These are phyloP conservation scores for Zaprionus kolodkinae DNA, from an alignment of 1,140 invertebrate genomes.

Conservation along the genomic window DNA sequence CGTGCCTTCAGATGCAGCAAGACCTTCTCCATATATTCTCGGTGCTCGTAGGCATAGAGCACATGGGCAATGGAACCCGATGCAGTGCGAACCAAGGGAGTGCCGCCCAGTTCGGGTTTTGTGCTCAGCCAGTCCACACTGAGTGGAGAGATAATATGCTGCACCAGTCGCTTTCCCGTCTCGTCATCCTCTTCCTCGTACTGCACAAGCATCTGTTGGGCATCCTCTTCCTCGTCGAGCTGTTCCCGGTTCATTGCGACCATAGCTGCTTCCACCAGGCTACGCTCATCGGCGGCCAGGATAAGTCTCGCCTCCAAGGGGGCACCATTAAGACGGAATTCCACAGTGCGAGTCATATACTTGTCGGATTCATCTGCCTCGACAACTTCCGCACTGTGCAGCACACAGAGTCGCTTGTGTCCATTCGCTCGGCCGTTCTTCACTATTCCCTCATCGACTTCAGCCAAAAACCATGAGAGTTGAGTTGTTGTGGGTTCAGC, in stretches of 20 bases:
- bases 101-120: slow-evolving; percentile 34
- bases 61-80: slow-evolving; percentile 52
- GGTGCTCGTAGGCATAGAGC: slow-evolving; percentile 56
- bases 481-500: slow-evolving; percentile 42
- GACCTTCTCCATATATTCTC: slow-evolving; percentile 63
- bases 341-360: slow-evolving; percentile 63
- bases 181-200: slow-evolving; percentile 45
- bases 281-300: slow-evolving; percentile 67
- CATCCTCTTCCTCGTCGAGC: slow-evolving; percentile 32
- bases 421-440: slow-evolving; percentile 48
- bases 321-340: slow-evolving; percentile 58
- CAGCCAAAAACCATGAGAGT: slow-evolving; percentile 74
- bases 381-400: slow-evolving; percentile 70
- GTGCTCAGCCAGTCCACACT: slow-evolving; percentile 58
- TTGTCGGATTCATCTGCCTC: slow-evolving; percentile 63
- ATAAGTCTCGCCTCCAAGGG: slow-evolving; percentile 67
- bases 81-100: slow-evolving; percentile 43
- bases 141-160: slow-evolving; percentile 57
- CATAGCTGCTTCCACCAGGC: slow-evolving; percentile 63
- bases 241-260: slow-evolving; percentile 50
- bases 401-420: slow-evolving; percentile 42
- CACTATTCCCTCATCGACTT: slow-evolving; percentile 64
- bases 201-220: slow-evolving; percentile 55
- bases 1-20: slow-evolving; percentile 56
- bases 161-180: slow-evolving; percentile 49